A percentile compares a stretch with the other conserved stretches of the same genome.
Evolutionary conservation across 1,140 invertebrate species (phyloP).

Genomic region (Apis mellifera): DNA sequence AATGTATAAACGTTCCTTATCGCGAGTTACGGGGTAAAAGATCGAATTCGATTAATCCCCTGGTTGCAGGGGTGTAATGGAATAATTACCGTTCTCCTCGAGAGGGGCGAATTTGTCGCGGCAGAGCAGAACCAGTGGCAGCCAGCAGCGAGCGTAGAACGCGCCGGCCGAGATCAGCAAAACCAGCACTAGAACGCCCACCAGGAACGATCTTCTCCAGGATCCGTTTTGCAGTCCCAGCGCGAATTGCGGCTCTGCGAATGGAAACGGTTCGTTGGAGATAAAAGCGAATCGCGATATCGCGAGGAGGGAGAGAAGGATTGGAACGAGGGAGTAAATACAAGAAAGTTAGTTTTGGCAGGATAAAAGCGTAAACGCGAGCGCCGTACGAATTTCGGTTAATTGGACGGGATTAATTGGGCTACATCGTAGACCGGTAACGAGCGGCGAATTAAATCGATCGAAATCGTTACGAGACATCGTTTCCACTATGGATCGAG

Average conservation of each 20-base stretch:
- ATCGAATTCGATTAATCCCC: too few relatives aligned
- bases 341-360: too few relatives aligned
- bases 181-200: slow-evolving; percentile 72
- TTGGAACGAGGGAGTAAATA: too few relatives aligned
- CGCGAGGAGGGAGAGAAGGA: too few relatives aligned
- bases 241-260: slow-evolving; percentile 74
- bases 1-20: not conserved
- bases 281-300: too few relatives aligned
- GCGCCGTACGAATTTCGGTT: slow-evolving; percentile 24
- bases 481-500: not conserved
- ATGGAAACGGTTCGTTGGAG: not conserved
- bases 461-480: slow-evolving; percentile 23
- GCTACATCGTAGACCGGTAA: slow-evolving; percentile 7
- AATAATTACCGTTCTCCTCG: slow-evolving; percentile 68
- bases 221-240: slow-evolving; percentile 74
- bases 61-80: not conserved
- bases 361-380: not conserved
- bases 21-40: too few relatives aligned
- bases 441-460: slow-evolving; percentile 37
- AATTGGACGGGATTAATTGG: slow-evolving; percentile 28
- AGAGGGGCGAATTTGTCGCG: slow-evolving; percentile 76
- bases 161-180: slow-evolving; percentile 72
- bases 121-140: slow-evolving; percentile 73
- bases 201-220: slow-evolving; percentile 75
- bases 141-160: slow-evolving; percentile 77